Conservation (phyloP, 2,888 invertebrate species). For the Dicyrtomina minuta region DNA sequence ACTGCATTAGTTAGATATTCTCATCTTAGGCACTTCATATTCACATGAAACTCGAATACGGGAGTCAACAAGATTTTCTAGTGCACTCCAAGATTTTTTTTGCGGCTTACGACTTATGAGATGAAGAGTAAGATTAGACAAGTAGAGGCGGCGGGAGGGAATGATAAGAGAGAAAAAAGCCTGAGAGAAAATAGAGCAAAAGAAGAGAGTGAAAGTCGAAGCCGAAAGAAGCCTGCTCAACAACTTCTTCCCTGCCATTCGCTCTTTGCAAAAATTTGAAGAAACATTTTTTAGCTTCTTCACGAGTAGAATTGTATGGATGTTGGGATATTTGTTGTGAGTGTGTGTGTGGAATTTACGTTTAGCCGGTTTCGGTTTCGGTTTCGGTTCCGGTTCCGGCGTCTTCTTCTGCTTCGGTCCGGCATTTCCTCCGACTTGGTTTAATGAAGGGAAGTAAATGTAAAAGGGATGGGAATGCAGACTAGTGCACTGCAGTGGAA, state of each 20-base stretch:
- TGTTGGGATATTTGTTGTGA: no score
- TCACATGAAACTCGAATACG: background rate
- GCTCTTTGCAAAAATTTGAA: background rate
- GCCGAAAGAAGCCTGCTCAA: background rate
- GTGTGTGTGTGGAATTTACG: no score
- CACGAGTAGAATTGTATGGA: no score
- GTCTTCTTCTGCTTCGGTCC: no score
- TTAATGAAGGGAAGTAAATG: no score
- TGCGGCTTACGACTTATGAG: background rate
- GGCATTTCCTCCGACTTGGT: no score
- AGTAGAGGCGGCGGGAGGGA: background rate
- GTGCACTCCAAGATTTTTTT: conserved; percentile 14
- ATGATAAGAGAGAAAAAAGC: background rate
- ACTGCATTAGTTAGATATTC: conserved; percentile 7
- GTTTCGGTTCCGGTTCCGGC: no score
- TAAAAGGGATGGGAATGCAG: no score
- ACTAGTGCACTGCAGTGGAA: no score
- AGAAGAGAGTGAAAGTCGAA: background rate
- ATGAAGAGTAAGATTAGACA: conserved; percentile 25
- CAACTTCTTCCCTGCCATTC: background rate
- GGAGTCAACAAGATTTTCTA: conserved; percentile 17
- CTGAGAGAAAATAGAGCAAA: conserved; percentile 5
- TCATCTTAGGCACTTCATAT: conserved; percentile 10
- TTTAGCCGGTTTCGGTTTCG: no score
- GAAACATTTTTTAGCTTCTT: no score